phyloP scores from a whole-genome alignment of 2,113 vertebrate species.

The Connochaetes taurinus region DNA sequence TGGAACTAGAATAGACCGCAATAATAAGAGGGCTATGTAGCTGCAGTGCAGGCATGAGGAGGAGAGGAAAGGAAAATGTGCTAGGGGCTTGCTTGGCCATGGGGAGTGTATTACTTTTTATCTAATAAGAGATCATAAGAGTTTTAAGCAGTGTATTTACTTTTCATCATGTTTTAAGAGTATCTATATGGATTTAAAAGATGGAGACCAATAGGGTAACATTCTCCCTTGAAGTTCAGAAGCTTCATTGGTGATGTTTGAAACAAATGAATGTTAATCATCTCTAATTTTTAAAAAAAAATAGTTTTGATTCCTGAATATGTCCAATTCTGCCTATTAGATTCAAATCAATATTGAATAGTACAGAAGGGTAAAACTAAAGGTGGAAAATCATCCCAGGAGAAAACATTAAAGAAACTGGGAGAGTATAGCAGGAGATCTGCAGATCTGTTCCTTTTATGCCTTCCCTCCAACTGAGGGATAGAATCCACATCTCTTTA shows the following conservation, averaged over 20 bases:
- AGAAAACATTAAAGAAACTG: background rate
- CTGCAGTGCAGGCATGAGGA: background rate
- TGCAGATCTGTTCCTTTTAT: background rate
- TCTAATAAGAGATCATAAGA: background rate
- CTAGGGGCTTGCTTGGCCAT: fast-evolving
- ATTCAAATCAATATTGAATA: background rate
- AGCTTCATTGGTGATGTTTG: background rate
- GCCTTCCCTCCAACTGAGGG: background rate
- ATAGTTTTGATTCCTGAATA: background rate
- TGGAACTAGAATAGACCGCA: background rate
- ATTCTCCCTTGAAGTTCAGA: background rate
- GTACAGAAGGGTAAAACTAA: background rate
- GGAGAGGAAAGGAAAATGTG: background rate
- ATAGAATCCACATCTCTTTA: background rate
- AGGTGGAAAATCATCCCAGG: background rate
- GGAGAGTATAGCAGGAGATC: background rate
- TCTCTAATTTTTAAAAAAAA: background rate
- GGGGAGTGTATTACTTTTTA: background rate
- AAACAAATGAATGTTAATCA: background rate
- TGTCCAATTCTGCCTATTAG: background rate
- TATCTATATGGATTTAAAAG: background rate
- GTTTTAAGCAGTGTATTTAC: background rate
- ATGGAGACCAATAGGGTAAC: background rate
- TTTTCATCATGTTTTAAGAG: background rate
- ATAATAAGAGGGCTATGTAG: background rate